Base-by-base conservation (phyloP, 2,888 invertebrate species). In the Liodrosophila aerea region DNA sequence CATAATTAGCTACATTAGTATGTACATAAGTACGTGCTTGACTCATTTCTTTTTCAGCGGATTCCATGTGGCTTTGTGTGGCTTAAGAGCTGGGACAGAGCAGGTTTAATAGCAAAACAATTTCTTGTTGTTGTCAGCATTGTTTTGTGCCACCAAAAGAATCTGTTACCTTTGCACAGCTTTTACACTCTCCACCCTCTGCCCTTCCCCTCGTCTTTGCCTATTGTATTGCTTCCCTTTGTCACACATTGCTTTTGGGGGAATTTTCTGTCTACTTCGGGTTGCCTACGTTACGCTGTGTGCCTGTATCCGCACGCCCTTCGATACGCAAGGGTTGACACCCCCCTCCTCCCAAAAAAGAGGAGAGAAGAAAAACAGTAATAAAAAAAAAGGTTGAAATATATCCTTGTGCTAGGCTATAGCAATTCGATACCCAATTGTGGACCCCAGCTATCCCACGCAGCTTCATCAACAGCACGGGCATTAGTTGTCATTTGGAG, bases 41-140 rank as follows among this genome's bases (percentile, higher is more conserved):
- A n/a, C n/a, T n/a, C n/a, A n/a, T n/a, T n/a, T n/a, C n/a, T n/a
- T n/a, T n/a, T n/a, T n/a, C n/a, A n/a, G n/a, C n/a, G n/a, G n/a
- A n/a, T n/a, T n/a, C n/a, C 22, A 22, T 22, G 22, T 22, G 22
- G 22, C 22, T n/a, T n/a, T n/a, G 5, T 22, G 22, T 22, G 22
- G 22, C 22, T 4, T 22, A 5, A 22, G 22, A 2, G 22, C 22
- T 22, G 3, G 3, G 22, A 22, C 75, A 75, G 76, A 77, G 75
- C n/a, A n/a, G n/a, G n/a, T n/a, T 75, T 77, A 75, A 75, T 71
- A 67, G 75, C 75, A 61, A 71, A 69, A 66, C 69, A 76, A 71
- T 74, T 71, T 71, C 36, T 60, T 44, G 43, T 59, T 60, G 60
- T 66, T 69, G 67, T 69, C 69, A 72, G 34, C 69, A 73, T 56